These are phyloP conservation scores for Ceyx cyanopectus DNA, from an alignment of 2,113 vertebrate genomes.

Conservation along the genomic window DNA sequence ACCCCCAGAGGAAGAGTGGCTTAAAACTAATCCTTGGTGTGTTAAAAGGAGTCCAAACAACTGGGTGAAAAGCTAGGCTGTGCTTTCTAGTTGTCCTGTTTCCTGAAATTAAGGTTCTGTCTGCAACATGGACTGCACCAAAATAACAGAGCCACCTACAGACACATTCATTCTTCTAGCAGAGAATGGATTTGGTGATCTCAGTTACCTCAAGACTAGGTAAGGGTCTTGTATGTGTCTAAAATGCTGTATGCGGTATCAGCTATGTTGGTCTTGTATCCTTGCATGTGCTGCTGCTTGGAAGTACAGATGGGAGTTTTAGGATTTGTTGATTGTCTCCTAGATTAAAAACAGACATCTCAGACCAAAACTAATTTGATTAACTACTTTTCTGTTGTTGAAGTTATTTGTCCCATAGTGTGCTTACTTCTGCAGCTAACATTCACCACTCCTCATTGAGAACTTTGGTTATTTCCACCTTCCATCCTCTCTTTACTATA, in stretches of 20 bases:
- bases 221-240: not conserved
- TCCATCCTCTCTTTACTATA: not conserved
- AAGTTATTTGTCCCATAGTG: not conserved
- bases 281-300: not conserved
- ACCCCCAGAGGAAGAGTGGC: not conserved
- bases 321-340: not conserved
- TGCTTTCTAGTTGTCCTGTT: not conserved
- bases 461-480: not conserved
- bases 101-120: not conserved
- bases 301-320: not conserved
- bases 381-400: not conserved
- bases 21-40: not conserved
- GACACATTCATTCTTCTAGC: not conserved
- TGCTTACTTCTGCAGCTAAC: not conserved
- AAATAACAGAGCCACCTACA: not conserved
- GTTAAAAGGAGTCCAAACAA: not conserved
- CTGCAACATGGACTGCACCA: not conserved
- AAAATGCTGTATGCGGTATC: not conserved
- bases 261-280: not conserved
- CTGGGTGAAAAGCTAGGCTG: not conserved
- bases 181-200: not conserved
- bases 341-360: not conserved
- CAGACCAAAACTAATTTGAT: not conserved
- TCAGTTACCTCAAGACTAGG: not conserved
- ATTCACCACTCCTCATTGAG: not conserved